Evolutionary conservation across 2,888 invertebrate species (phyloP), one percentile per base, ranked within the genome.

Genomic region (Spilosoma lubricipeda): DNA sequence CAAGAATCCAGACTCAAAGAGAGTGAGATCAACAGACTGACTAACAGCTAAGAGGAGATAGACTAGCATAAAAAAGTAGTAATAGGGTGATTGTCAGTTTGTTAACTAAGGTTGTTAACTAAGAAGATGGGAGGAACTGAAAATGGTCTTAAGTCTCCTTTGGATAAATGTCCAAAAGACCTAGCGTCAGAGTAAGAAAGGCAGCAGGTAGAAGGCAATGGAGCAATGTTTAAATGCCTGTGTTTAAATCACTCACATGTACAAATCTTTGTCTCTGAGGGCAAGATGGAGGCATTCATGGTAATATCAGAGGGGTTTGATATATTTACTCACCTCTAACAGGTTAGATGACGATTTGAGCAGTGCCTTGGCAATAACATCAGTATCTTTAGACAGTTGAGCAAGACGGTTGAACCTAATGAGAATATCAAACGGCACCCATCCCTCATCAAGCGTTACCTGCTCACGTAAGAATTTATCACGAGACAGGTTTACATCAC

Each of bases 381-480:
- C 96, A 0, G 93, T 82, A 84, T 99, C 98, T 2, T 94, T 96
- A 0, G 97, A 96, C 23, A 99, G 90, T 52, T 96, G 94, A 0
- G 97, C 96, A 36, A 99, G 96, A 36, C 99, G 96, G 92, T 99
- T 99, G 91, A 99, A 99, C 76, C 97, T 98, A 68, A 98, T 94
- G 93, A 99, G 96, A 0, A 98, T 97, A 0, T 97, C 97, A 67
- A 99, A 90, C 0, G 98, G 97, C 33, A 99, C 97, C 99, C 99
- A 99, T 4, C 98, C 99, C 72, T 99, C 98, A 82, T 99, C 98
- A 80, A 98, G 96, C 83, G 97, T 97, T 1, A 98, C 97, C 93
- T 99, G 98, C 78, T 98, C 98, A 85, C 97, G 97, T n/a, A 99
- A 95, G 90, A 99, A 99, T 92, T 98, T 99, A 91, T 99, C 99